Percentiles rank a stretch among this genome's conserved stretches.
Evolutionary conservation across 2,888 invertebrate species (phyloP).

Genomic region (Melipona beecheii): DNA sequence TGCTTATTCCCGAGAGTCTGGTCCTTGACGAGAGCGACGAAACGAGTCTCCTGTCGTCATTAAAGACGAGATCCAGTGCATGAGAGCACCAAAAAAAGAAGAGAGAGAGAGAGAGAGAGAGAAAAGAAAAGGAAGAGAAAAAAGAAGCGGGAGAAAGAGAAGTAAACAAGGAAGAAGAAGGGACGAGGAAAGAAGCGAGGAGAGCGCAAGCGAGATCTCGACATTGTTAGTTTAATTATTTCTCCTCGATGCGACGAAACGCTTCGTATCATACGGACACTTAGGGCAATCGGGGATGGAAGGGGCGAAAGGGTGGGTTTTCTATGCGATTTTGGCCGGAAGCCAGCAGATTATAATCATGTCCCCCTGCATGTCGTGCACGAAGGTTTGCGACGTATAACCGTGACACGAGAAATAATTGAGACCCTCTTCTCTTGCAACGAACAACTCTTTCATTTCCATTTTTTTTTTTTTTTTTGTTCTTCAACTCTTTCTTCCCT

Average conservation of each 20-base stretch:
- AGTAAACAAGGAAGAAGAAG: no score
- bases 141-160: not conserved
- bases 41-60: slow-evolving; percentile 48
- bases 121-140: slow-evolving; percentile 13
- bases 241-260: slow-evolving; percentile 61
- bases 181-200: slow-evolving; percentile 1
- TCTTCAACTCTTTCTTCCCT: not conserved
- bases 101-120: no score
- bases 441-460: not conserved
- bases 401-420: slow-evolving; percentile 39
- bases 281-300: slow-evolving; percentile 20
- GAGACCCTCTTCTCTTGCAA: slow-evolving; percentile 1
- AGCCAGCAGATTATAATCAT: slow-evolving; percentile 73
- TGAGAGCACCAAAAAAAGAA: slow-evolving; percentile 12
- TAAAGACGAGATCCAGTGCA: slow-evolving; percentile 48
- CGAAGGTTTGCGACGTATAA: slow-evolving; percentile 41
- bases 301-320: slow-evolving; percentile 22
- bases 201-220: slow-evolving; percentile 36
- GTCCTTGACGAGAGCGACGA: slow-evolving; percentile 35
- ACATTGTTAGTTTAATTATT: slow-evolving; percentile 77
- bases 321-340: slow-evolving; percentile 72
- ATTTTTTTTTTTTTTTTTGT: not conserved
- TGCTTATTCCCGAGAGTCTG: slow-evolving; percentile 48
- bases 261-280: slow-evolving; percentile 44
- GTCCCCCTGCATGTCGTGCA: slow-evolving; percentile 57